These are phyloP conservation scores for Amphiura filiformis DNA, from an alignment of 35 echinoderm and acorn worm species.

Conservation along the genomic window DNA sequence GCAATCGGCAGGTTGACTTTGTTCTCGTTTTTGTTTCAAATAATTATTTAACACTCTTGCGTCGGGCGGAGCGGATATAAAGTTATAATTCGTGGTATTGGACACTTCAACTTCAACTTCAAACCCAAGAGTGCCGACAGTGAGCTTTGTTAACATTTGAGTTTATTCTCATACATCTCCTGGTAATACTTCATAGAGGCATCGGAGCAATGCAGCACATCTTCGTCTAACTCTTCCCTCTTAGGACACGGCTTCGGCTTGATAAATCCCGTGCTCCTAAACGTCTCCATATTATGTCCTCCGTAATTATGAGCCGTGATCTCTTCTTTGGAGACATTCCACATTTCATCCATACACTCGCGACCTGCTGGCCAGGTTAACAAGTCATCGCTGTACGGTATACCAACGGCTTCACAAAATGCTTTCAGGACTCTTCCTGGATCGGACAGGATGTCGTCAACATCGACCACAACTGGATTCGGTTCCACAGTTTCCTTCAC, in stretches of 20 bases:
- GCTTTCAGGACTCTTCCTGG: constrained; percentile 15
- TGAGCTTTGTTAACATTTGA: neutral
- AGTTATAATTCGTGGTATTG: no score
- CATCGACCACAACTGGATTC: constrained; percentile 32
- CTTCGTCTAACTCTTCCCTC: neutral
- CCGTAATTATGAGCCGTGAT: neutral
- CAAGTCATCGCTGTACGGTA: constrained; percentile 28
- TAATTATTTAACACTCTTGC: no score
- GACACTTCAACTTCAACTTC: no score
- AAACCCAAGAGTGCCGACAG: no score
- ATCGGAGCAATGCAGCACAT: neutral
- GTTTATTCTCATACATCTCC: neutral
- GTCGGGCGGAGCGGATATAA: no score
- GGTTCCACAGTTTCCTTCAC: constrained; percentile 19
- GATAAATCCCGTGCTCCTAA: neutral
- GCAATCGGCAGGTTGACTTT: no score
- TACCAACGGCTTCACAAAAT: constrained; percentile 22
- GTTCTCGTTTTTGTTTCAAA: no score
- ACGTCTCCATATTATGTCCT: neutral
- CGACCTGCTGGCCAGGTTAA: constrained; percentile 18
- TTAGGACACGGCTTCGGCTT: neutral
- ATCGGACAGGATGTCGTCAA: constrained; percentile 31
- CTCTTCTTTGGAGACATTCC: neutral
- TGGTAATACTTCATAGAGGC: neutral
- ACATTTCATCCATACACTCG: neutral